A percentile compares a stretch with the other conserved stretches of the same genome.
Conservation (phyloP, 1,140 invertebrate genomes). For the Drosophila tristis region DNA sequence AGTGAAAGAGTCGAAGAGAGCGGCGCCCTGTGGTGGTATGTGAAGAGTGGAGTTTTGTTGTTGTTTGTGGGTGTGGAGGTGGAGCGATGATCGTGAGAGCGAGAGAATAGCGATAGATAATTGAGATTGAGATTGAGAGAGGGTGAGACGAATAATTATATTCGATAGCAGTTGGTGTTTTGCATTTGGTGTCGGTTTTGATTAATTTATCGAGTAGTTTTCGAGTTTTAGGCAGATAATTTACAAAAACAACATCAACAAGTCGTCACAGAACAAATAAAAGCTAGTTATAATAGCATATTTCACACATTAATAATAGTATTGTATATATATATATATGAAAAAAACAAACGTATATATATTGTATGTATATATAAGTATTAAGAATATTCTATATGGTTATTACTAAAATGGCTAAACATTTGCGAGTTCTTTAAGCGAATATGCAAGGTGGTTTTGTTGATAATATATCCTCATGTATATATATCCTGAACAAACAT, state of each 20-base stretch:
- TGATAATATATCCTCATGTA: too few relatives aligned
- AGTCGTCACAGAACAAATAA: slow-evolving; percentile 45
- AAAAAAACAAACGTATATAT: slow-evolving; percentile 18
- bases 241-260: slow-evolving; percentile 82
- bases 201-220: slow-evolving; percentile 33
- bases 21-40: too few relatives aligned
- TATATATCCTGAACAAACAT: too few relatives aligned
- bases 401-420: too few relatives aligned
- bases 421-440: too few relatives aligned
- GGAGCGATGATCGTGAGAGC: slow-evolving; percentile 21
- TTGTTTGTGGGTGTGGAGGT: slow-evolving; percentile 10
- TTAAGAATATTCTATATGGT: too few relatives aligned
- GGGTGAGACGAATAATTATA: slow-evolving; percentile 30
- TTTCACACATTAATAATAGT: slow-evolving; percentile 39
- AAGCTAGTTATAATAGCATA: slow-evolving; percentile 37
- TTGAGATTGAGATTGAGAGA: slow-evolving; percentile 16
- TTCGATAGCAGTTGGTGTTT: slow-evolving; percentile 38
- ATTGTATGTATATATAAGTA: slow-evolving; percentile 12
- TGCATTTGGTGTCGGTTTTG: slow-evolving; percentile 42
- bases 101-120: slow-evolving; percentile 11
- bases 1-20: not conserved
- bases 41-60: not conserved
- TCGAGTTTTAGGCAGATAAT: slow-evolving; percentile 76
- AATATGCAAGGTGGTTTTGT: too few relatives aligned
- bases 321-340: slow-evolving; percentile 30